Evolutionary conservation across 2,888 invertebrate genomes (phyloP).

Genomic region (Drosophila eohydei): DNA sequence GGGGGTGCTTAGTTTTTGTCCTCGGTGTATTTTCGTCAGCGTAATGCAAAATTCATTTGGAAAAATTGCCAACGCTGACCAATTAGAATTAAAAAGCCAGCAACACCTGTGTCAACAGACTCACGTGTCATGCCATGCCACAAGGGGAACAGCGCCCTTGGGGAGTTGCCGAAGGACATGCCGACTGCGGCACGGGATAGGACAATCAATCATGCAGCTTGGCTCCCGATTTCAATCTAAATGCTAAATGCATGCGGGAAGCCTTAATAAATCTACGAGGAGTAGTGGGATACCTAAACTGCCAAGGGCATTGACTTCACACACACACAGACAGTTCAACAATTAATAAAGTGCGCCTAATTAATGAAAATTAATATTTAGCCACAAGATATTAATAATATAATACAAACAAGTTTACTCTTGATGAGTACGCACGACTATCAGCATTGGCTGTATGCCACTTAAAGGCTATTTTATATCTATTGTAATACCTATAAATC

Average conservation of each 20-base stretch:
- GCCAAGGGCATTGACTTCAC: conserved; percentile 12
- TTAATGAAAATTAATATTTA: conserved; percentile 50
- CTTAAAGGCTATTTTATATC: too few relatives aligned
- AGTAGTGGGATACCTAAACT: conserved; percentile 24
- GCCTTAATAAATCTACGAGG: conserved; percentile 47
- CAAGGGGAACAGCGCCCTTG: conserved; percentile 13
- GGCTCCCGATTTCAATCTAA: conserved; percentile 58
- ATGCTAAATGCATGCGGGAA: conserved; percentile 57
- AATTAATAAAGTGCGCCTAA: conserved; percentile 52
- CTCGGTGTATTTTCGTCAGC: conserved; percentile 32
- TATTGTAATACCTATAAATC: too few relatives aligned
- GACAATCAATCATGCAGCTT: conserved; percentile 65
- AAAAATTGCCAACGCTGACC: conserved; percentile 64
- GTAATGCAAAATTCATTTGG: conserved; percentile 62
- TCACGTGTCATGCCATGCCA: conserved; percentile 31
- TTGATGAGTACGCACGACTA: not conserved
- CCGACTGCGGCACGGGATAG: conserved; percentile 3
- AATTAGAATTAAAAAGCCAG: conserved; percentile 64
- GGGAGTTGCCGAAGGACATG: conserved; percentile 18
- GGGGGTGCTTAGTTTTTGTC: not conserved
- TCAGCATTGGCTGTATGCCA: not conserved
- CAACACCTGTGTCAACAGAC: conserved; percentile 67
- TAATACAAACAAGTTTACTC: not conserved
- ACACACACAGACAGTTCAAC: conserved; percentile 1
- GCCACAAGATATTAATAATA: conserved; percentile 25